Evolutionary conservation across 2,113 vertebrate species (phyloP).

Genomic region (Smithornis capensis): DNA sequence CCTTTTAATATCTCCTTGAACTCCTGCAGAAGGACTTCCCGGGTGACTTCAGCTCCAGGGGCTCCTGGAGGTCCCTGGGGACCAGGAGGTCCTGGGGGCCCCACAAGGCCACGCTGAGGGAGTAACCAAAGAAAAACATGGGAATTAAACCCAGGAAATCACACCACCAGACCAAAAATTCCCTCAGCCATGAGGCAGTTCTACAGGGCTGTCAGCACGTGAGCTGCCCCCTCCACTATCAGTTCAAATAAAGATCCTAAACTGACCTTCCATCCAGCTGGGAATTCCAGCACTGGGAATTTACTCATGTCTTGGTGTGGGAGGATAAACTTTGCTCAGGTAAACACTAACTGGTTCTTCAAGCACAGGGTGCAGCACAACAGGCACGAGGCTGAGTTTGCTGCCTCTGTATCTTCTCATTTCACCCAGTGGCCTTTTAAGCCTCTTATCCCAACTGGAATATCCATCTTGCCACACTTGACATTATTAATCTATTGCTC

Average conservation of each 20-base stretch:
- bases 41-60: conserved; percentile 84
- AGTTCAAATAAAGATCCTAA: not conserved
- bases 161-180: not conserved
- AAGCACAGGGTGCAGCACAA: not conserved
- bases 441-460: not conserved
- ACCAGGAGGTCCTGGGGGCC: conserved; percentile 87
- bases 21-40: conserved; percentile 85
- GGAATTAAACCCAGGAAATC: not conserved
- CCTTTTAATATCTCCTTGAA: conserved; percentile 91
- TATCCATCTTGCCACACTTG: not conserved
- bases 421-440: not conserved
- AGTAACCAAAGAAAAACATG: not conserved
- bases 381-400: not conserved
- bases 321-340: not conserved
- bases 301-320: not conserved
- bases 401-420: not conserved
- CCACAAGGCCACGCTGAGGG: conserved; percentile 69
- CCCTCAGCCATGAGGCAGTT: not conserved
- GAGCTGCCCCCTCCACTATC: not conserved
- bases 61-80: conserved; percentile 83
- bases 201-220: not conserved
- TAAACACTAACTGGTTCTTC: not conserved
- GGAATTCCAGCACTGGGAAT: not conserved
- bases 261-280: not conserved
- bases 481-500: not conserved